Evolutionary conservation across 2,888 invertebrate species (phyloP).

Genomic region (Bellardia bayeri): DNA sequence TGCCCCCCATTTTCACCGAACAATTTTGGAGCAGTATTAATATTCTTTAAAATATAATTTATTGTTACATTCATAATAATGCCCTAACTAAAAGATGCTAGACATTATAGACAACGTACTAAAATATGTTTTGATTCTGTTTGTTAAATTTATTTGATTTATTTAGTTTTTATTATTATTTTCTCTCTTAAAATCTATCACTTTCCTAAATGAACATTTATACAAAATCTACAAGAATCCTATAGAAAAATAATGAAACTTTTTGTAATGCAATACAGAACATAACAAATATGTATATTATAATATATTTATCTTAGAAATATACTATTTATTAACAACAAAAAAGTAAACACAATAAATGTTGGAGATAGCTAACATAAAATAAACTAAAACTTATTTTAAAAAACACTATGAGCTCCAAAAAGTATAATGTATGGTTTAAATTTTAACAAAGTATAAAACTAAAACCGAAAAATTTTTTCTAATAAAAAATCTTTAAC

Average conservation of each 20-base stretch:
- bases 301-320: not conserved
- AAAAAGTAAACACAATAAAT: not conserved
- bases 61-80: too few species aligned
- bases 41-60: too few species aligned
- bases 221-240: conserved; percentile 16
- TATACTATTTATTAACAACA: not conserved
- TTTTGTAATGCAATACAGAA: not conserved
- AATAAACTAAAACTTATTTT: not conserved
- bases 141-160: too few species aligned
- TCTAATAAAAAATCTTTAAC: conserved; percentile 1
- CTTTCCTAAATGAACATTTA: conserved; percentile 16
- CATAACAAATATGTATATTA: not conserved
- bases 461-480: not conserved
- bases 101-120: too few species aligned
- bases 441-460: conserved; percentile 12
- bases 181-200: not conserved
- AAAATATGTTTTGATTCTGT: too few species aligned
- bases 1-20: too few species aligned
- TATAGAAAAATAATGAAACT: conserved; percentile 18
- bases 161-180: not conserved
- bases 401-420: conserved; percentile 5
- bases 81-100: too few species aligned
- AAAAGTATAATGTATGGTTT: not conserved
- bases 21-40: too few species aligned
- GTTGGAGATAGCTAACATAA: not conserved